phyloP scores from a whole-genome alignment of 2,797 vertebrate species.

The Siniperca obscura region DNA sequence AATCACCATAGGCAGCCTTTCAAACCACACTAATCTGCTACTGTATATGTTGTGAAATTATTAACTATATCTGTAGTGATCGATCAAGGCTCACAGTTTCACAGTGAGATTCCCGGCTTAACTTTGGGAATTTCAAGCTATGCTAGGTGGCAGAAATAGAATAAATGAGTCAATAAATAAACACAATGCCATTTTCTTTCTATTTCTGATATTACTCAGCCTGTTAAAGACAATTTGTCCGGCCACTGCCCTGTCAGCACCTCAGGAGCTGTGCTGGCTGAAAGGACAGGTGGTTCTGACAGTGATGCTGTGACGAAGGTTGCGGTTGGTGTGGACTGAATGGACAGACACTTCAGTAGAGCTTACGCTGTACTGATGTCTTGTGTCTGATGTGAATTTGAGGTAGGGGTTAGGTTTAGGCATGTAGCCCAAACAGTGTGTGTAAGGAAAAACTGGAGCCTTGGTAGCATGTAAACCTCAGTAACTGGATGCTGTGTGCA shows the following conservation, averaged over 20 bases:
- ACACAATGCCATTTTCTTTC: not conserved
- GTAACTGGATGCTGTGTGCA: not conserved
- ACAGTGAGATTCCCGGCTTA: not conserved
- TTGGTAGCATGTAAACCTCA: not conserved
- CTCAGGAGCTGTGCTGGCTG: conserved; percentile 1
- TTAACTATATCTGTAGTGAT: not conserved
- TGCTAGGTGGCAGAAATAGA: not conserved
- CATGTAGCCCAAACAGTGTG: not conserved
- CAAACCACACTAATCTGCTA: conserved; percentile 8
- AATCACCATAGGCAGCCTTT: conserved; percentile 4
- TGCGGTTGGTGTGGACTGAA: not conserved
- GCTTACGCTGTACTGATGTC: not conserved
- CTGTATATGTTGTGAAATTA: not conserved
- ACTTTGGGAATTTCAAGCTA: not conserved
- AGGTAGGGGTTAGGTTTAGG: no score
- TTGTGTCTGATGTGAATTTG: not conserved
- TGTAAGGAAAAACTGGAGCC: not conserved
- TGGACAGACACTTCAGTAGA: not conserved
- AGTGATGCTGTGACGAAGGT: not conserved
- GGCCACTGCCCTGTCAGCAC: not conserved
- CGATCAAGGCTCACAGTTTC: not conserved
- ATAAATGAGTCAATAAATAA: not conserved
- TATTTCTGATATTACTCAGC: not conserved
- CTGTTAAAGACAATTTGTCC: conserved; percentile 5
- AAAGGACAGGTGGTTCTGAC: conserved; percentile 2